Conservation (phyloP, 2,888 invertebrate species). For the Cecidostiba fungosa region DNA sequence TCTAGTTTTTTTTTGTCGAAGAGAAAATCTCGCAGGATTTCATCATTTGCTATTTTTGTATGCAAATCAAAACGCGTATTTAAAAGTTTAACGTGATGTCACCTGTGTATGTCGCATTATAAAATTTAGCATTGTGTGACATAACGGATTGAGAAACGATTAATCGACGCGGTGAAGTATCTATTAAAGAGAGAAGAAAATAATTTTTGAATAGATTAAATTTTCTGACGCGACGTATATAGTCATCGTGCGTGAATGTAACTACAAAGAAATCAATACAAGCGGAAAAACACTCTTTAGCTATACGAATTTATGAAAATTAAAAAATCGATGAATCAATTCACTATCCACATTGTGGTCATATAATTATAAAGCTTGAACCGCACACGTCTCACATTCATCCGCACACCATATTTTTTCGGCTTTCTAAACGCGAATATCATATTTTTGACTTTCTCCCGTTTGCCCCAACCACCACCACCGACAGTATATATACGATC, state of each 20-base stretch:
- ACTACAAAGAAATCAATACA: neutral
- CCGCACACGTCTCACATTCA: no score
- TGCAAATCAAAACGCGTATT: neutral
- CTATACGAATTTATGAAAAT: neutral
- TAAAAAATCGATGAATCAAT: neutral
- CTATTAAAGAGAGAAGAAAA: neutral
- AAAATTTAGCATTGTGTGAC: conserved; percentile 8
- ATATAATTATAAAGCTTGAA: no score
- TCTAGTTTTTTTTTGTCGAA: neutral
- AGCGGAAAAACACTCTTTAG: neutral
- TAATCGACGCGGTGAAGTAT: neutral
- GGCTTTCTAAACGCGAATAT: conserved; percentile 52
- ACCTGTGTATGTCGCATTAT: neutral
- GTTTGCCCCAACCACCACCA: neutral
- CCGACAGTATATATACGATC: no score
- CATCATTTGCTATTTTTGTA: neutral
- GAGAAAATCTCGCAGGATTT: neutral
- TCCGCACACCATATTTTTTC: conserved; percentile 27
- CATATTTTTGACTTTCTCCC: conserved; percentile 51
- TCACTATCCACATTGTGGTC: no score
- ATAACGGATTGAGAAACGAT: conserved; percentile 39
- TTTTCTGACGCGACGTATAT: neutral
- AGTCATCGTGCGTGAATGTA: no score
- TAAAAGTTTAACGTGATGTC: conserved; percentile 32
- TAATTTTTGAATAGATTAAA: conserved; percentile 20